Conservation (phyloP, 2,888 invertebrate species). For the Pterobdella sp. region DNA sequence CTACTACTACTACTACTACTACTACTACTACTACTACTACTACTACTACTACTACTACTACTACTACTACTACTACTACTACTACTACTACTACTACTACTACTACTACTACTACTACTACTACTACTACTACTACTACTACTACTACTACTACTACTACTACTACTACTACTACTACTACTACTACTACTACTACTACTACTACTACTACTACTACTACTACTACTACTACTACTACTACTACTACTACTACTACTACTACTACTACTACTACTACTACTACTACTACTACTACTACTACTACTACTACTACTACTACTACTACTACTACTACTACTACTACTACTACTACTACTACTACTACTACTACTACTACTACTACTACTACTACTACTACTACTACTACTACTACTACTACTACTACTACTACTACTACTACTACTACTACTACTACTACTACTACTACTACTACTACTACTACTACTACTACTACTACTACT, state of each 20-base stretch:
- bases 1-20: no score
- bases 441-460: not conserved
- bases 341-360: slow-evolving; percentile 22
- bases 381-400: slow-evolving; percentile 22
- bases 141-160: not conserved
- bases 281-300: slow-evolving; percentile 25
- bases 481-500: slow-evolving; percentile 3
- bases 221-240: slow-evolving; percentile 30
- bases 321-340: slow-evolving; percentile 22
- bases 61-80: no score
- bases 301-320: slow-evolving; percentile 16
- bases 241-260: slow-evolving; percentile 30
- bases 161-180: slow-evolving; percentile 18
- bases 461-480: slow-evolving; percentile 2
- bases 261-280: slow-evolving; percentile 29
- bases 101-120: no score
- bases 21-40: no score
- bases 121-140: no score
- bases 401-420: slow-evolving; percentile 22
- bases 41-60: no score
- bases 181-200: slow-evolving; percentile 28
- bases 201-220: slow-evolving; percentile 28
- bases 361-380: slow-evolving; percentile 22
- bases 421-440: slow-evolving; percentile 20
- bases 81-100: no score